Base-by-base conservation (phyloP, 2,113 vertebrate species). In the Perccottus glenii region DNA sequence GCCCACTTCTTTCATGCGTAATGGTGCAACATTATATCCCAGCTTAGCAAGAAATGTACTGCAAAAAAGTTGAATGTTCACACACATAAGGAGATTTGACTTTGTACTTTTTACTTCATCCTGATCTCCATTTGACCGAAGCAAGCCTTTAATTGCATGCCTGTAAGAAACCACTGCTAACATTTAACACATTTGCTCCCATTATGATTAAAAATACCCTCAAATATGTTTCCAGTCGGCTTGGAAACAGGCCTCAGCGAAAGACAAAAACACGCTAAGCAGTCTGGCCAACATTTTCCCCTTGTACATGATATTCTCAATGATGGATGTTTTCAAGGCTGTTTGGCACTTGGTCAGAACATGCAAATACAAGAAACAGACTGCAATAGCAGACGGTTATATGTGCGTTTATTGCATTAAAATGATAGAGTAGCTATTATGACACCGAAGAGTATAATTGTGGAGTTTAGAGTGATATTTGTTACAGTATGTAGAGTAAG, bases 111-210 rank as follows among this genome's bases (percentile, higher is more conserved):
- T 65, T 44, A 15, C 48, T 58, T 46, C 5, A 43, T 60, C 62
- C 49, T 73, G 15, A 44, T 66, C 64, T 51, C 16, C 49, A 9
- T 9, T 43, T 11, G 57, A 56, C 70, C 44, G 57, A 62, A 57
- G 63, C 16, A 52, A n/a, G 66, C 70, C 82, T 74, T 83, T 66
- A 73, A 84, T 84, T 71, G 77, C 69, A 75, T 19, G 48, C 69
- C 65, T 64, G 71, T 57, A 71, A 84, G 46, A 42, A 62, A 42
- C 11, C 72, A 70, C 27, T 75, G 36, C 36, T 77, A 55, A 50
- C 14, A 57, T 46, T 75, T 75, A 35, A 56, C 50, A 36, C 12
- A 40, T 12, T 11, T 64, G 66, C 45, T 49, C 80, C 48, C 48
- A 43, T 16, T 67, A 43, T 44, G 70, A 84, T 67, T 56, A n/a